Evolutionary conservation across 2,888 invertebrate genomes (phyloP).

Genomic region (Tetramorium bicarinatum): DNA sequence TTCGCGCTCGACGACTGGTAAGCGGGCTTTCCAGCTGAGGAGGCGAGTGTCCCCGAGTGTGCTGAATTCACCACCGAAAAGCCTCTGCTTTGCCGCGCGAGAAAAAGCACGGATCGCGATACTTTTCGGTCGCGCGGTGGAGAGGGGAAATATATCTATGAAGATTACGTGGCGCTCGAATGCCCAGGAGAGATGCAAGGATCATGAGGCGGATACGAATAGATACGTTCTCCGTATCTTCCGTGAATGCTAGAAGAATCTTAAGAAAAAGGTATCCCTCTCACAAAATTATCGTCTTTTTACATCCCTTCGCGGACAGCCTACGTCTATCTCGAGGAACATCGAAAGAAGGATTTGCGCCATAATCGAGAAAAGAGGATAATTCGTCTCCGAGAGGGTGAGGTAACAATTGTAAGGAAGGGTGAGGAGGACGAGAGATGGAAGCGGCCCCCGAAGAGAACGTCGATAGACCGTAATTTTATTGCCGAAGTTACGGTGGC

Average conservation of each 20-base stretch:
- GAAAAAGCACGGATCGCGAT: conserved; percentile 35
- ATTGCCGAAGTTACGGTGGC: conserved; percentile 50
- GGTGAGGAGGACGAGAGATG: not conserved
- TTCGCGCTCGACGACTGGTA: conserved; percentile 46
- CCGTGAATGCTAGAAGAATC: not conserved
- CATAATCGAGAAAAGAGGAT: conserved; percentile 42
- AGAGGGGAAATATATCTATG: conserved; percentile 9
- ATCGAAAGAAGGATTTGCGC: conserved; percentile 17
- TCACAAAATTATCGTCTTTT: conserved; percentile 39
- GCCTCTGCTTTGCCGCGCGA: conserved; percentile 11
- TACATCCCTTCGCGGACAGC: not conserved
- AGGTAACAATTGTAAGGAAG: conserved; percentile 2
- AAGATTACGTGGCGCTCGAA: conserved; percentile 29
- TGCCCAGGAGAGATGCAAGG: conserved; percentile 27
- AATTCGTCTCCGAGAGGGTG: conserved; percentile 44
- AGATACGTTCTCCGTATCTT: not conserved
- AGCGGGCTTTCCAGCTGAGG: conserved; percentile 46
- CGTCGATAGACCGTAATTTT: conserved; percentile 56
- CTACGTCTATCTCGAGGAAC: conserved; percentile 9
- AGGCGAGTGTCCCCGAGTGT: conserved; percentile 23
- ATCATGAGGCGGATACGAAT: conserved; percentile 22
- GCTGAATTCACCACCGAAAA: conserved; percentile 32
- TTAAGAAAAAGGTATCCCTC: conserved; percentile 9
- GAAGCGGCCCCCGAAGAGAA: conserved; percentile 40
- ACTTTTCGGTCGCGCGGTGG: not conserved